These are phyloP conservation scores for Dilophus febrilis DNA, from an alignment of 2,888 invertebrate genomes.

Conservation along the genomic window DNA sequence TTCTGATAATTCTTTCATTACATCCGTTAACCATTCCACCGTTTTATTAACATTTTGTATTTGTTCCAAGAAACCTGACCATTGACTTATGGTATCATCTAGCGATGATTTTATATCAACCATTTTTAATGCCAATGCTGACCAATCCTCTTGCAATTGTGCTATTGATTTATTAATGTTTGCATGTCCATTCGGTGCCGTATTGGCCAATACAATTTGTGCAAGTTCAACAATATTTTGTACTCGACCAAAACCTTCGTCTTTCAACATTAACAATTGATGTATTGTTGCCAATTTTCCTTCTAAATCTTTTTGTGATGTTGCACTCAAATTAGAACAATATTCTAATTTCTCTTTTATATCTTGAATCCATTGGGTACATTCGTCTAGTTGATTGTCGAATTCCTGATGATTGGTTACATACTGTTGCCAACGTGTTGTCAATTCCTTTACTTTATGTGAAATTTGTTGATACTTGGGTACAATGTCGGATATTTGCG, in stretches of 20 bases:
- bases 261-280: constrained; percentile 77
- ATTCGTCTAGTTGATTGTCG: constrained; percentile 60
- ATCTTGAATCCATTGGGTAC: constrained; percentile 67
- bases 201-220: constrained; percentile 79
- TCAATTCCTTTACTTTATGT: constrained; percentile 79
- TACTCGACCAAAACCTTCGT: constrained; percentile 73
- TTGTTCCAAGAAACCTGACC: constrained; percentile 80
- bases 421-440: constrained; percentile 82
- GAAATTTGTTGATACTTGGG: constrained; percentile 82
- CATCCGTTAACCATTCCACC: constrained; percentile 58
- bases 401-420: constrained; percentile 78
- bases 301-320: constrained; percentile 72
- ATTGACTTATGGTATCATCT: constrained; percentile 78
- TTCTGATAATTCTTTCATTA: constrained; percentile 53
- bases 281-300: constrained; percentile 68
- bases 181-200: constrained; percentile 74
- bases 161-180: constrained; percentile 69
- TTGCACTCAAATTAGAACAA: constrained; percentile 65
- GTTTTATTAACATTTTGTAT: constrained; percentile 71
- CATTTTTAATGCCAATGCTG: constrained; percentile 68
- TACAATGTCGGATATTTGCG: constrained; percentile 78
- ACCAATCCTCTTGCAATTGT: constrained; percentile 80
- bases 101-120: constrained; percentile 75
- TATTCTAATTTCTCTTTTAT: constrained; percentile 70
- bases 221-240: constrained; percentile 80